These are phyloP conservation scores for Dioctria rufipes DNA, from an alignment of 2,888 invertebrate genomes.

Conservation along the genomic window DNA sequence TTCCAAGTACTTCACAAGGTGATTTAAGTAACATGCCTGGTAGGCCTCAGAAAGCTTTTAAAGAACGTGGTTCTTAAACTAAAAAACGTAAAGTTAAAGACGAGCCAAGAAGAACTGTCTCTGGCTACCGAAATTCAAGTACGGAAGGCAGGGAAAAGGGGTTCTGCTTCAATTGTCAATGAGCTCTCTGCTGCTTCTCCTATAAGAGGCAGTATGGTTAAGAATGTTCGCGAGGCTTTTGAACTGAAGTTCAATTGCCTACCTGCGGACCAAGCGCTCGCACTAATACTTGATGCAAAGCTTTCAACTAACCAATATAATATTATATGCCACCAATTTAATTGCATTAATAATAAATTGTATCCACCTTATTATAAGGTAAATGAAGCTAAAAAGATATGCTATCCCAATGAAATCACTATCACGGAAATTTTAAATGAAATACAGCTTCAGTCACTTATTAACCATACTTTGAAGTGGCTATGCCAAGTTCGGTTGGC, in stretches of 20 bases:
- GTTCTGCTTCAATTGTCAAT: constrained; percentile 13
- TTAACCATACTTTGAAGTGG: not conserved
- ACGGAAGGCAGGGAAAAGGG: constrained; percentile 13
- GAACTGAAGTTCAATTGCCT: not conserved
- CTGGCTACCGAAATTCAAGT: not conserved
- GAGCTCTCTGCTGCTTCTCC: not conserved
- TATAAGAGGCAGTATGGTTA: constrained; percentile 9
- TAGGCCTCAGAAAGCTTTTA: not conserved
- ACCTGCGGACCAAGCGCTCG: constrained; percentile 15
- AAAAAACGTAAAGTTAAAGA: not conserved
- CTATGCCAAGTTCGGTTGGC: constrained; percentile 9
- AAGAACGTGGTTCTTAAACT: not conserved
- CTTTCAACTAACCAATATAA: no score
- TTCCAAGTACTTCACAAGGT: not conserved
- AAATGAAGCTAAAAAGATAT: constrained; percentile 1
- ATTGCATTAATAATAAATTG: not conserved
- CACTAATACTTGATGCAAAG: constrained; percentile 25
- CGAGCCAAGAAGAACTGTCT: not conserved
- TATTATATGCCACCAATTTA: no score
- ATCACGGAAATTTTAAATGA: constrained; percentile 23
- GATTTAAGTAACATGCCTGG: not conserved
- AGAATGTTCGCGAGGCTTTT: not conserved
- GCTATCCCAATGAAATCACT: constrained; percentile 1
- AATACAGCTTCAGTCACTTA: constrained; percentile 18
- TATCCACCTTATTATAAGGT: constrained; percentile 16